These are phyloP conservation scores for Drosophila multiciliata DNA, from an alignment of 2,888 invertebrate species.

Conservation along the genomic window DNA sequence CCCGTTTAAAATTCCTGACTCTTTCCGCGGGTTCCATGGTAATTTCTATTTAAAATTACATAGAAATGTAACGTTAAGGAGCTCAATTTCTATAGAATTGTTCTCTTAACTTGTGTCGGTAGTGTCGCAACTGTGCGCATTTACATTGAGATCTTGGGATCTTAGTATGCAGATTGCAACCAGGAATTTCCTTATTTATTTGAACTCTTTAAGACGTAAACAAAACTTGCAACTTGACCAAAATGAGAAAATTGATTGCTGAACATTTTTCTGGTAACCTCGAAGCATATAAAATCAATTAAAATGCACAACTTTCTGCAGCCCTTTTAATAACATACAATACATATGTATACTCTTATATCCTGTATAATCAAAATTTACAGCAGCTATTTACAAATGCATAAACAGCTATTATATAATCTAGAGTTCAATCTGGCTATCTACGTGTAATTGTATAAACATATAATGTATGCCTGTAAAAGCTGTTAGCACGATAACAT, in stretches of 20 bases:
- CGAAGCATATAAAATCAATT: not conserved
- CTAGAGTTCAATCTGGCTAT: not conserved
- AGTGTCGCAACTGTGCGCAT: too few species aligned
- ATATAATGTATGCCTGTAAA: not conserved
- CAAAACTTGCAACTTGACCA: too few species aligned
- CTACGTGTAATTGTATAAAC: not conserved
- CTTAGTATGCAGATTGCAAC: too few species aligned
- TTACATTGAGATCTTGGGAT: too few species aligned
- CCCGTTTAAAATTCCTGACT: not conserved
- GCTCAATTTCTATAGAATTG: not conserved
- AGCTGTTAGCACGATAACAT: constrained; percentile 4
- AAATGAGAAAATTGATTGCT: too few species aligned
- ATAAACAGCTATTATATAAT: not conserved
- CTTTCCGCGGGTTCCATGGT: not conserved
- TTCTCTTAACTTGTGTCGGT: too few species aligned
- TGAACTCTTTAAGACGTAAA: not conserved
- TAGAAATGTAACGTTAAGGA: not conserved
- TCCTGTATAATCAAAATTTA: not conserved
- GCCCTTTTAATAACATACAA: not conserved
- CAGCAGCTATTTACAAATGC: not conserved
- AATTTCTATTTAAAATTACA: not conserved
- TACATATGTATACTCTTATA: not conserved
- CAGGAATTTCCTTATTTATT: not conserved
- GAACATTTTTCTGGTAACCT: too few species aligned
- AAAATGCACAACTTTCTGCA: not conserved